These are phyloP conservation scores for Crematogaster levior DNA, from an alignment of 2,888 invertebrate genomes.

Conservation along the genomic window DNA sequence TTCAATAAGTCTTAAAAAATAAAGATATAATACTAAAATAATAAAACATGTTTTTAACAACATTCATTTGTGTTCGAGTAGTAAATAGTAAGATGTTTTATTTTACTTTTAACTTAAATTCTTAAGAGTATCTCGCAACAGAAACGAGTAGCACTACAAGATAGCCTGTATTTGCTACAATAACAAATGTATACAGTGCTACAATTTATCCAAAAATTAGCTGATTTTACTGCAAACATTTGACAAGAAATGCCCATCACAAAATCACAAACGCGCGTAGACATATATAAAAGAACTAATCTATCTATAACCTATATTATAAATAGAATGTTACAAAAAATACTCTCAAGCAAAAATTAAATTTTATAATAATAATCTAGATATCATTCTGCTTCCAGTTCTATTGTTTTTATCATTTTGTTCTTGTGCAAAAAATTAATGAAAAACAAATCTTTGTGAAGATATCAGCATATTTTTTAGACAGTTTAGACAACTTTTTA, in stretches of 20 bases:
- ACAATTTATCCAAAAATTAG: conserved; percentile 73
- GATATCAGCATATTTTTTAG: too few relatives aligned
- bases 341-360: background rate
- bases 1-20: conserved; percentile 45
- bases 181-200: conserved; percentile 83
- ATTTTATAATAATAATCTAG: background rate
- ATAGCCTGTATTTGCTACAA: conserved; percentile 81
- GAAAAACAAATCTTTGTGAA: background rate
- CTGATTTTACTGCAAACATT: conserved; percentile 75
- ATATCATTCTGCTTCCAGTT: background rate
- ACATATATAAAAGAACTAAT: background rate
- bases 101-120: background rate
- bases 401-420: background rate
- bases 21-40: conserved; percentile 39
- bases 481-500: too few relatives aligned
- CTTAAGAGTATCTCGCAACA: conserved; percentile 53
- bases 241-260: conserved; percentile 76
- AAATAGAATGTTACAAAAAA: conserved; percentile 8
- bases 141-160: conserved; percentile 80
- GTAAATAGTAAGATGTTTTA: conserved; percentile 27
- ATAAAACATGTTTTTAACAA: conserved; percentile 45
- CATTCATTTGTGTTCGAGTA: conserved; percentile 42
- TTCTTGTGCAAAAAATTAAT: background rate
- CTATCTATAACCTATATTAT: background rate
- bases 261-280: background rate